Conservation (phyloP, 2,888 invertebrate species). For the Prenolepis imparis region DNA sequence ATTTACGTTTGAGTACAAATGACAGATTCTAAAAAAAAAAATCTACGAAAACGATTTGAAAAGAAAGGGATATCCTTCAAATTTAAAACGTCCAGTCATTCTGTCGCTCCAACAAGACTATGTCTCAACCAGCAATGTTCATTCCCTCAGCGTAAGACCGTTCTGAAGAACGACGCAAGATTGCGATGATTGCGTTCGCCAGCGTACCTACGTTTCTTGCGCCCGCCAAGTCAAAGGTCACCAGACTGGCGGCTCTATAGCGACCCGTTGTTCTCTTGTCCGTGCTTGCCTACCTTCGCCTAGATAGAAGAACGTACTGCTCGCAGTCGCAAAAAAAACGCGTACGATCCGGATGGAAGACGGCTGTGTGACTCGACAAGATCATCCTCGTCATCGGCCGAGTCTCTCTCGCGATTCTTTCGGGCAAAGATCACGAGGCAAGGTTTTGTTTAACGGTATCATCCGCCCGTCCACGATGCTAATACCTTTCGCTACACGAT, state of each 20-base stretch:
- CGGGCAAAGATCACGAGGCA: conserved; percentile 82
- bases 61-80: conserved; percentile 7
- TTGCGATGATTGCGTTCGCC: conserved; percentile 46
- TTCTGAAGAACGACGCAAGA: conserved; percentile 27
- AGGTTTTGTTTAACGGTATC: conserved; percentile 85
- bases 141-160: conserved; percentile 26
- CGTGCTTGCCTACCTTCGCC: conserved; percentile 15
- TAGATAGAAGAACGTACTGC: conserved; percentile 44
- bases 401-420: conserved; percentile 53
- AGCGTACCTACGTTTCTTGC: conserved; percentile 31
- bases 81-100: conserved; percentile 13
- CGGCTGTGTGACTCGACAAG: conserved; percentile 63
- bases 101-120: not conserved
- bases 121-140: conserved; percentile 24
- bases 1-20: not conserved
- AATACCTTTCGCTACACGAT: conserved; percentile 82
- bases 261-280: conserved; percentile 47
- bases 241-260: conserved; percentile 57
- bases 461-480: conserved; percentile 80
- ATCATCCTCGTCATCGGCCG: conserved; percentile 76
- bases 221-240: conserved; percentile 59
- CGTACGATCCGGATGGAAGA: conserved; percentile 49
- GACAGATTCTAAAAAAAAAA: not conserved
- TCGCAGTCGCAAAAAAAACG: conserved; percentile 30
- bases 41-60: not conserved